Evolutionary conservation across 2,888 invertebrate species (phyloP).

Genomic region (Autographa pulchrina): DNA sequence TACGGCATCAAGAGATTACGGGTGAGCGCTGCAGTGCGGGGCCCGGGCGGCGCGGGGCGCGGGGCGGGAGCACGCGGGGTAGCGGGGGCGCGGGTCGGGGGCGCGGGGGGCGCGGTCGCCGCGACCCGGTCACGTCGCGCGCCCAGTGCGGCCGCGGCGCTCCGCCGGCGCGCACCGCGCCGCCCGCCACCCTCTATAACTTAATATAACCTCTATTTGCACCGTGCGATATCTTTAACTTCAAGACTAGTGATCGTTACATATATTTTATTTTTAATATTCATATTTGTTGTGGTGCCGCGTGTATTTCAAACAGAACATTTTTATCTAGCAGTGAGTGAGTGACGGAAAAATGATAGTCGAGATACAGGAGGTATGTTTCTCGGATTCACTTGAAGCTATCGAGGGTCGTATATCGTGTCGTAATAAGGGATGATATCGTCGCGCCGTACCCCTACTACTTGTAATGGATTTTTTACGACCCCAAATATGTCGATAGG

Average conservation of each 20-base stretch:
- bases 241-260: slow-evolving; percentile 46
- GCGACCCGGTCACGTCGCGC: slow-evolving; percentile 84
- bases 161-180: slow-evolving; percentile 85
- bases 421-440: slow-evolving; percentile 50
- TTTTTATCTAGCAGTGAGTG: slow-evolving; percentile 54
- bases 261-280: slow-evolving; percentile 60
- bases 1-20: slow-evolving; percentile 85
- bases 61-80: slow-evolving; percentile 47
- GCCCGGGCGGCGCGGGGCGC: slow-evolving; percentile 60
- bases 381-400: slow-evolving; percentile 36
- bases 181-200: slow-evolving; percentile 53
- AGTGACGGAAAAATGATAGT: slow-evolving; percentile 83
- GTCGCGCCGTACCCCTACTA: slow-evolving; percentile 28
- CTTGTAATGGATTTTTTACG: slow-evolving; percentile 67
- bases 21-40: slow-evolving; percentile 83
- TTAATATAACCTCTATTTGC: slow-evolving; percentile 60
- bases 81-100: slow-evolving; percentile 38
- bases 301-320: slow-evolving; percentile 30
- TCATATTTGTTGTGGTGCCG: slow-evolving; percentile 50
- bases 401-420: slow-evolving; percentile 53
- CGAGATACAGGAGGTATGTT: slow-evolving; percentile 86
- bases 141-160: slow-evolving; percentile 87
- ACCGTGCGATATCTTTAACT: slow-evolving; percentile 49
- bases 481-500: slow-evolving; percentile 54
- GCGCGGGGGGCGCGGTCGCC: slow-evolving; percentile 65